These are phyloP conservation scores for Tenthredo amoena DNA, from an alignment of 2,888 invertebrate genomes.

Conservation along the genomic window DNA sequence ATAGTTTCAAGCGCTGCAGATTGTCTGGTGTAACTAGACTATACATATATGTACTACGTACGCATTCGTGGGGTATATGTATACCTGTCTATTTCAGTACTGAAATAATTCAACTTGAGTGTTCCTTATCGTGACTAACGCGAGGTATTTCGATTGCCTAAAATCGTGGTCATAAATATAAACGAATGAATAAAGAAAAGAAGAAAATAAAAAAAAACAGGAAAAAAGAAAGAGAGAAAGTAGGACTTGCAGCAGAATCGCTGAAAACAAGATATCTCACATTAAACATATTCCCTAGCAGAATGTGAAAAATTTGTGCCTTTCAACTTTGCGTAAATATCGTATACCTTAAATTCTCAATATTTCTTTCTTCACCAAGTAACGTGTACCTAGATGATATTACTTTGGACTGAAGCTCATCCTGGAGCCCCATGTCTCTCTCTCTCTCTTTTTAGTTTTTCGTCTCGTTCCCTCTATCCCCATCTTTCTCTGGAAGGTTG, in stretches of 20 bases:
- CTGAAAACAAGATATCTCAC: neutral
- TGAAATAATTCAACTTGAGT: neutral
- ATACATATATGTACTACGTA: no score
- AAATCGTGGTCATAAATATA: neutral
- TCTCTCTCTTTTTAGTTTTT: no score
- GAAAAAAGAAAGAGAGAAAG: neutral
- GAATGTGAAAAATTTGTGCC: no score
- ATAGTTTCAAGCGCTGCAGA: neutral
- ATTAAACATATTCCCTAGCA: no score
- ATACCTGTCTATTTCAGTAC: neutral
- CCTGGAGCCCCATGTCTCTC: neutral
- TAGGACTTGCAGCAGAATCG: neutral
- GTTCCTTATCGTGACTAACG: no score
- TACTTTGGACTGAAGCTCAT: neutral
- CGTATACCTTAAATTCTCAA: no score
- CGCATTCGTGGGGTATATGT: neutral
- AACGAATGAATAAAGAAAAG: neutral
- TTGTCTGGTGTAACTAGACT: neutral
- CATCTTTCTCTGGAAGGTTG: neutral
- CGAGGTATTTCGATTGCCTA: no score
- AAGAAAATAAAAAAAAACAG: no score
- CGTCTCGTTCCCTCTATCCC: neutral
- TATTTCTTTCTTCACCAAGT: no score
- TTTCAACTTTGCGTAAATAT: no score
- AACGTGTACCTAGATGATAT: neutral